A percentile compares a stretch with the other conserved stretches of the same genome.
Conservation (phyloP, 1,140 invertebrate genomes). For the Drosophila tsacasi region DNA sequence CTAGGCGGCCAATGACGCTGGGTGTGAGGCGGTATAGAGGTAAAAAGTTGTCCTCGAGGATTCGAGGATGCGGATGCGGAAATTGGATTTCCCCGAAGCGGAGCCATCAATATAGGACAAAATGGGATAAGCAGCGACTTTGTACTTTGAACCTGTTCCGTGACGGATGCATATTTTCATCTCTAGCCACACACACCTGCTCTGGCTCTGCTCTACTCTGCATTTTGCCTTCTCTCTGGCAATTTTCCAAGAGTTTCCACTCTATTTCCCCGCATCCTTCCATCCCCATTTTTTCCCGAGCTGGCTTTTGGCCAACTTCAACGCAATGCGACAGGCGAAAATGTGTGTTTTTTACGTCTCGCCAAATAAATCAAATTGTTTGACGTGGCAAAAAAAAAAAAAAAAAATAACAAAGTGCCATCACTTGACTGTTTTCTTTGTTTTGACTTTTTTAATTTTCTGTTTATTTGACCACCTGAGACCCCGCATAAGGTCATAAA, state of each 20-base stretch:
- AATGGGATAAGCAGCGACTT: slow-evolving; percentile 45
- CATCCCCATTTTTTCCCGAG: not conserved
- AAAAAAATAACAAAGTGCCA: slow-evolving; percentile 35
- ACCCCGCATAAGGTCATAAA: slow-evolving; percentile 55
- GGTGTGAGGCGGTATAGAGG: slow-evolving; percentile 19
- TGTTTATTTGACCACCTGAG: slow-evolving; percentile 53
- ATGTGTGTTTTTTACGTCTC: slow-evolving; percentile 46
- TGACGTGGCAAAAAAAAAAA: slow-evolving; percentile 25
- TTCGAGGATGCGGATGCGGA: slow-evolving; percentile 60
- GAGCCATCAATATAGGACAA: slow-evolving; percentile 38
- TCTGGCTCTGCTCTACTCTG: slow-evolving; percentile 1
- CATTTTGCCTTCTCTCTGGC: slow-evolving; percentile 20
- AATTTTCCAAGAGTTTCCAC: slow-evolving; percentile 43
- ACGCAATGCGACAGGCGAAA: slow-evolving; percentile 51
- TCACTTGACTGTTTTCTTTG: slow-evolving; percentile 3
- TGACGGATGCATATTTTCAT: slow-evolving; percentile 35
- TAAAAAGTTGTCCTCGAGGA: slow-evolving; percentile 28
- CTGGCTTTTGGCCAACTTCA: slow-evolving; percentile 64
- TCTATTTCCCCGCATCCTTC: slow-evolving; percentile 23
- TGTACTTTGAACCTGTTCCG: slow-evolving; percentile 51
- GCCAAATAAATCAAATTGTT: slow-evolving; percentile 60
- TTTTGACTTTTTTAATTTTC: slow-evolving; percentile 34
- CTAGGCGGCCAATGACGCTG: slow-evolving; percentile 56
- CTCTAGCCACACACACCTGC: slow-evolving; percentile 22
- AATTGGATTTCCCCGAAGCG: slow-evolving; percentile 66